Evolutionary conservation across 2,797 vertebrate genomes (phyloP).

Genomic region (Neomorphus geoffroyi): DNA sequence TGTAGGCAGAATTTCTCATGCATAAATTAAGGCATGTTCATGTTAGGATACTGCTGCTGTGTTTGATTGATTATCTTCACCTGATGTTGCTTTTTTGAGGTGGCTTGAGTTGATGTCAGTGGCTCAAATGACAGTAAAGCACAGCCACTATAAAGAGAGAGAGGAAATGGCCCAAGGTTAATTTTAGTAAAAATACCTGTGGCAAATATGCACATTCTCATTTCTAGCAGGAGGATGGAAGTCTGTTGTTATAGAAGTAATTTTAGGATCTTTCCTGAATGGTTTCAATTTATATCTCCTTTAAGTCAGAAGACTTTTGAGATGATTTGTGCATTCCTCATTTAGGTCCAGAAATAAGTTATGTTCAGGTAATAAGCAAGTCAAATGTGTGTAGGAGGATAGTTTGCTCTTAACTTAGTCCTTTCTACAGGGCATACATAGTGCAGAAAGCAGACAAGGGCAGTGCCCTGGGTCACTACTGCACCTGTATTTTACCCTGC

Average conservation of each 20-base stretch:
- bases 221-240: not conserved
- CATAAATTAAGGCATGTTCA: slow-evolving; percentile 16
- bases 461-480: not conserved
- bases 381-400: rapidly evolving
- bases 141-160: slow-evolving; percentile 68
- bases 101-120: not conserved
- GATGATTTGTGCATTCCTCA: not conserved
- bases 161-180: not conserved
- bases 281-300: not conserved
- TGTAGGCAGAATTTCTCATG: not conserved
- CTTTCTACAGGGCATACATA: not conserved
- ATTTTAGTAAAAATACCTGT: not conserved
- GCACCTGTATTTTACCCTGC: not conserved
- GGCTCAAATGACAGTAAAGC: slow-evolving; percentile 76
- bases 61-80: not conserved
- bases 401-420: not conserved
- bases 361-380: not conserved
- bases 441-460: not conserved
- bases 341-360: not conserved
- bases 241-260: not conserved
- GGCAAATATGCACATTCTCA: not conserved
- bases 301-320: not conserved
- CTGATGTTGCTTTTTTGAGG: not conserved
- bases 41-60: not conserved
- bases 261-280: not conserved